Base-by-base conservation (phyloP, 2,888 invertebrate genomes). In the Dexiosoma caninum region DNA sequence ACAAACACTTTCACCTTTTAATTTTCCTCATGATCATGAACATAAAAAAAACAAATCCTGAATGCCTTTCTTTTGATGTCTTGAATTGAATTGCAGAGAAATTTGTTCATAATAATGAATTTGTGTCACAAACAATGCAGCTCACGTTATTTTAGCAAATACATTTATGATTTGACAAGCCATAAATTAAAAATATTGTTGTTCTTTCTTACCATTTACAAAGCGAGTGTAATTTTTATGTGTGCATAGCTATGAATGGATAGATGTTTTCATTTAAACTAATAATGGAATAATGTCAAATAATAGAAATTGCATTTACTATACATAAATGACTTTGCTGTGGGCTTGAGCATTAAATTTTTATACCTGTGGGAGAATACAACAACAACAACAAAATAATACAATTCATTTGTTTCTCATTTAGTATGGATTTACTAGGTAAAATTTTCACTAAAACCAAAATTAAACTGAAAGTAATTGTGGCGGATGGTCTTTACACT, bases 1-100 rank as follows among this genome's bases (percentile, higher is more conserved):
- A 44, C 70, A 67, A 69, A 42, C 51, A 75, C 77, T 81, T 83
- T 79, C 79, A 79, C 82, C 77, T 69, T 69, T 72, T 40, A 40
- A 12, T 60, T 69, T 57, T 35, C 9, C 32, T 23, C 35, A 64
- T 66, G 75, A 46, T 60, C 51, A 44, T 71, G 53, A 53, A 71
- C 66, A 42, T 80, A 23, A 7, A 21, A 9, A 42, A 7, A 21
- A 12, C 42, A 55, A 64, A 70, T 46, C 23, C 35, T 23, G 14
- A 30, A 6, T 37, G 37, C 27, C 4, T 27, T 46, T n/a, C 19
- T 14, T 46, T 44, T 44, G 3, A 23, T 44, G 23, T 19, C 7
- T 40, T 40, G 19, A 27, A 21, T 46, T 57, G 21, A 40, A 6
- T 46, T 37, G 55, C 32, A 21, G 19, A 40, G 23, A 40, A 60